These are phyloP conservation scores for Syritta pipiens DNA, from an alignment of 2,888 invertebrate genomes.

Conservation along the genomic window DNA sequence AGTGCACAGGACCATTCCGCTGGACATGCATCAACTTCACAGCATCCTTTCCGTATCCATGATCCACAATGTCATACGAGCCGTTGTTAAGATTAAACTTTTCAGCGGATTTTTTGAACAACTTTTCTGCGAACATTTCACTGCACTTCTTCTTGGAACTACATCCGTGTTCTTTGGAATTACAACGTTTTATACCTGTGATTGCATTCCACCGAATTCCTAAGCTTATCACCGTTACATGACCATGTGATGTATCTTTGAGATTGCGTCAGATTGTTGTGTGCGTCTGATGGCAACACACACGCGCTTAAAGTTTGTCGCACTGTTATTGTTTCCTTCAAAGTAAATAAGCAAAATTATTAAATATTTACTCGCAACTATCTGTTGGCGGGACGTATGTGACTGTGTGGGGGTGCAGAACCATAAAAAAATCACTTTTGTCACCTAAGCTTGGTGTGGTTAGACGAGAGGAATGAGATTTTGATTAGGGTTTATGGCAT, in stretches of 20 bases:
- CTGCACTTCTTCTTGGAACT: constrained; percentile 16
- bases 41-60: constrained; percentile 84
- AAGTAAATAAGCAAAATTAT: constrained; percentile 28
- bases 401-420: neutral
- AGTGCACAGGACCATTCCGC: constrained; percentile 84
- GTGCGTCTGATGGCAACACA: no score
- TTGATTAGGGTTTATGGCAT: constrained; percentile 8
- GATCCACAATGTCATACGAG: constrained; percentile 75
- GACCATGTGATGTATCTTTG: constrained; percentile 12
- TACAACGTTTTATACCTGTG: constrained; percentile 49
- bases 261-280: constrained; percentile 36
- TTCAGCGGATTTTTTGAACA: constrained; percentile 1
- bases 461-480: neutral
- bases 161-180: neutral
- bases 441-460: constrained; percentile 17
- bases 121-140: constrained; percentile 47
- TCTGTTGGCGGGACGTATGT: neutral
- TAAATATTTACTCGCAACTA: constrained; percentile 47
- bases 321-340: constrained; percentile 36
- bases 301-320: constrained; percentile 39
- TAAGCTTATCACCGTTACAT: constrained; percentile 48
- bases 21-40: constrained; percentile 87
- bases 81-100: neutral
- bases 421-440: constrained; percentile 17
- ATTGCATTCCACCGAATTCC: constrained; percentile 1